Conservation (phyloP, 2,113 vertebrate species). For the Larimichthys polyactis region DNA sequence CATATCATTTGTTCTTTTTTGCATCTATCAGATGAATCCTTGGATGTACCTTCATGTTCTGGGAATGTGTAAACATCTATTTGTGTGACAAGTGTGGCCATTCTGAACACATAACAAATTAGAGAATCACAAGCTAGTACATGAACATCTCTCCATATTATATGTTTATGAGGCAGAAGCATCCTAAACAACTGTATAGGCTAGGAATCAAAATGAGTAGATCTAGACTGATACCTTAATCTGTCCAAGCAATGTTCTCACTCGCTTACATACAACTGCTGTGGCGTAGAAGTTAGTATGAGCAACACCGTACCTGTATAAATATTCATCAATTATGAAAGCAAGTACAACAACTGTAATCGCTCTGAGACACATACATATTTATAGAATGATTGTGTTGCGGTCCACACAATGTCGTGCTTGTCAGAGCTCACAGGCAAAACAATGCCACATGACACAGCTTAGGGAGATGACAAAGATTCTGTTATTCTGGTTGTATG, state of each 20-base stretch:
- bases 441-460: conserved; percentile 76
- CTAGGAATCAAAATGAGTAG: conserved; percentile 19
- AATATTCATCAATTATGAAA: conserved; percentile 68
- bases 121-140: conserved; percentile 18
- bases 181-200: conserved; percentile 15
- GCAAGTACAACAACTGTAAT: conserved; percentile 67
- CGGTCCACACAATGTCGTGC: conserved; percentile 66
- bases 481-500: conserved; percentile 72
- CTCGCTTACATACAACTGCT: conserved; percentile 7
- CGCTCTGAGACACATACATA: conserved; percentile 72
- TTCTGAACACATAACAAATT: conserved; percentile 20
- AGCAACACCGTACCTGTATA: conserved; percentile 57
- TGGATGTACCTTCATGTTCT: conserved; percentile 49
- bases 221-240: conserved; percentile 11
- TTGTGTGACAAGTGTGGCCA: conserved; percentile 44
- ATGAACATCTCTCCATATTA: conserved; percentile 9
- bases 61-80: neutral
- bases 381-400: conserved; percentile 72
- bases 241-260: conserved; percentile 1
- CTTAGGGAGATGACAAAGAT: conserved; percentile 69
- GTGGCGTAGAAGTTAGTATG: conserved; percentile 16
- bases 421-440: conserved; percentile 73
- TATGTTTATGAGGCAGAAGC: neutral
- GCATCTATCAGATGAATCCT: conserved; percentile 49
- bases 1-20: conserved; percentile 76